phyloP scores from a whole-genome alignment of 2,797 vertebrate species.

The Pipistrellus pipistrellus region DNA sequence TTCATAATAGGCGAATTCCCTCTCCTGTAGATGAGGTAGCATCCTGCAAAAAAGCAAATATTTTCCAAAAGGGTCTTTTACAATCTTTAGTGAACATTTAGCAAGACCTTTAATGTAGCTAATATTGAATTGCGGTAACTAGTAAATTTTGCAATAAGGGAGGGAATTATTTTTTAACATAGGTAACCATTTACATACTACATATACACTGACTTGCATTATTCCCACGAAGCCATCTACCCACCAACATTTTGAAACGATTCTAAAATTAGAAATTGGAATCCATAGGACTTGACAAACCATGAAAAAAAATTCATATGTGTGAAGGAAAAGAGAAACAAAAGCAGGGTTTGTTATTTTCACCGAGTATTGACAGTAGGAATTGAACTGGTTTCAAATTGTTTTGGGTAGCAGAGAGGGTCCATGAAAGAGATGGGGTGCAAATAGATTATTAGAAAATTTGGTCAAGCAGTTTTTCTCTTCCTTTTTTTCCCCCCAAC shows the following conservation, averaged over 20 bases:
- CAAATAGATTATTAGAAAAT: background rate
- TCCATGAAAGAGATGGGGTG: background rate
- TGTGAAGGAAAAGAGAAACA: conserved; percentile 51
- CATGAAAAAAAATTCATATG: conserved; percentile 51
- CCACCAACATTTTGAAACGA: conserved; percentile 42
- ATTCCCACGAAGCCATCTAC: background rate
- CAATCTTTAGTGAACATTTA: conserved; percentile 36
- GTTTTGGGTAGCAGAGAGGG: background rate
- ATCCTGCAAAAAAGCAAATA: background rate
- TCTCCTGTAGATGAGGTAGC: background rate
- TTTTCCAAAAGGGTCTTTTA: background rate
- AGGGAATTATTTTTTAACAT: conserved; percentile 52
- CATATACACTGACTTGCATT: background rate
- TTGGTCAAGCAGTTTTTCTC: background rate
- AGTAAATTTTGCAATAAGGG: conserved; percentile 62
- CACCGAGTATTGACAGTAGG: background rate
- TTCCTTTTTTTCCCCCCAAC: background rate
- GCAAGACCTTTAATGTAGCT: background rate
- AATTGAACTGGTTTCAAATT: background rate
- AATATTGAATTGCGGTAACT: background rate
- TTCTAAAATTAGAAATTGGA: conserved; percentile 66
- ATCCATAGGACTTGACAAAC: conserved; percentile 54
- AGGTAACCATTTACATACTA: conserved; percentile 39
- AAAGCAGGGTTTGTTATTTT: conserved; percentile 1
- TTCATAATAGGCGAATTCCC: background rate